Evolutionary conservation across 1,140 invertebrate genomes (phyloP).

Genomic region (Diorhabda sublineata): DNA sequence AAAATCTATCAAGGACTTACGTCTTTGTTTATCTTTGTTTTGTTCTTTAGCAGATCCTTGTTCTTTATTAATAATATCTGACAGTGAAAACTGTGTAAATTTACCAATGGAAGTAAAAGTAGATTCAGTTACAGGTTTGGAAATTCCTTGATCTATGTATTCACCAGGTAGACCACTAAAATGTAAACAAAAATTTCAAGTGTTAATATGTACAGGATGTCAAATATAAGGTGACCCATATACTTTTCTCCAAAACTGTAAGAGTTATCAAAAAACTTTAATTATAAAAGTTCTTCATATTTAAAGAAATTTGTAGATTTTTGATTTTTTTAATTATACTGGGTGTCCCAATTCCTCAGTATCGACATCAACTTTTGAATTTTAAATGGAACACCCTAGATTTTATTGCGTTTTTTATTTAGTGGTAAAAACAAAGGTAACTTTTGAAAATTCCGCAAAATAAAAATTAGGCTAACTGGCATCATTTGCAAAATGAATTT

Average conservation of each 20-base stretch:
- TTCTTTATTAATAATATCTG: conserved; percentile 34
- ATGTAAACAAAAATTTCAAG: conserved; percentile 13
- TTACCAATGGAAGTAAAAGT: conserved; percentile 38
- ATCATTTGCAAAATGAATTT: too few relatives aligned
- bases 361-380: too few relatives aligned
- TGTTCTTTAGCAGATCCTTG: conserved; percentile 29
- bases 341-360: too few relatives aligned
- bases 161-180: conserved; percentile 45
- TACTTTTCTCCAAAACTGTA: too few relatives aligned
- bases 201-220: background rate
- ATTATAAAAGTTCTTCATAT: background rate
- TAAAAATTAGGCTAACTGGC: too few relatives aligned
- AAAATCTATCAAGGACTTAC: background rate
- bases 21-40: conserved; percentile 17
- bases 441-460: too few relatives aligned
- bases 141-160: conserved; percentile 44
- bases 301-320: background rate
- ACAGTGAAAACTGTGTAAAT: conserved; percentile 39
- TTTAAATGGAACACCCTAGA: too few relatives aligned
- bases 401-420: too few relatives aligned
- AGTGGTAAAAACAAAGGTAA: too few relatives aligned
- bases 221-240: too few relatives aligned
- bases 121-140: conserved; percentile 29
- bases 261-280: too few relatives aligned
- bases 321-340: background rate